Conservation (phyloP, 2,113 vertebrate species). For the human (Homo sapiens) region GRCh38 chr12:90179001-90179500, state of each 20-base stretch:
- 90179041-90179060: background rate
- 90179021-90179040: background rate
- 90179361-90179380: background rate
- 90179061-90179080: background rate
- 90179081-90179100: background rate
- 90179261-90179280: background rate
- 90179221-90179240: background rate
- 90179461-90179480: background rate
- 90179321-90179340: background rate
- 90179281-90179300: background rate
- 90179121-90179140: background rate
- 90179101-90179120: background rate
- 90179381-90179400: background rate
- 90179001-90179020: background rate
- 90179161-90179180: background rate
- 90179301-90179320: background rate
- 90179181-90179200: background rate
- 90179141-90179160: background rate
- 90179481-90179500: background rate
- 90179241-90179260: background rate
- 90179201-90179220: background rate
- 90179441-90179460: background rate
- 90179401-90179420: background rate
- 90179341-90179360: background rate
- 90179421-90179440: background rate